These are phyloP conservation scores for Andrena minutula DNA, from an alignment of 2,888 invertebrate genomes.

Conservation along the genomic window DNA sequence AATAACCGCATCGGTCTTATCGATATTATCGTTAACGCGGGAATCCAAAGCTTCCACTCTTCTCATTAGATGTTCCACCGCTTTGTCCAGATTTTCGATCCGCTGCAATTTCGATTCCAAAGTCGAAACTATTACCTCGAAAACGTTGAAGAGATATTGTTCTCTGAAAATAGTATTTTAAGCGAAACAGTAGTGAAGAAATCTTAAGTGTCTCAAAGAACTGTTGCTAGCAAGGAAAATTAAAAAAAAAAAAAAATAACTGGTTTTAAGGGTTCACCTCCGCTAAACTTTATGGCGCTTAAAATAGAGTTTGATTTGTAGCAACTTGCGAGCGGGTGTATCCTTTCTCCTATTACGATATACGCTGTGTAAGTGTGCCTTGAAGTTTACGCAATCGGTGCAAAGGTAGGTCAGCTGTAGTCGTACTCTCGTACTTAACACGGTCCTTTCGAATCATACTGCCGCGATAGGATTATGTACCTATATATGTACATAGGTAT, in stretches of 20 bases:
- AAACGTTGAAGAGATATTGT: conserved; percentile 94
- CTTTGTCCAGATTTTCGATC: conserved; percentile 95
- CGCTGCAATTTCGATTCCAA: conserved; percentile 94
- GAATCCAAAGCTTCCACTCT: conserved; percentile 93
- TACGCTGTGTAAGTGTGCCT: conserved; percentile 47
- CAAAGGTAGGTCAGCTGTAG: conserved; percentile 41
- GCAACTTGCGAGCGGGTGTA: conserved; percentile 29
- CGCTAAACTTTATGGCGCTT: background rate
- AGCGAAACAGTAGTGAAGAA: background rate
- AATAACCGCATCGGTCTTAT: conserved; percentile 94
- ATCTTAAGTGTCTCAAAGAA: background rate
- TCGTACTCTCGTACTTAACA: conserved; percentile 27
- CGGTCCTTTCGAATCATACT: conserved; percentile 54
- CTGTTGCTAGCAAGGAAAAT: background rate
- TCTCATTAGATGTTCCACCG: conserved; percentile 94
- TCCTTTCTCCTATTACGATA: conserved; percentile 57
- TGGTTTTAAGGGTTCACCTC: background rate
- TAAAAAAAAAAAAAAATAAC: background rate
- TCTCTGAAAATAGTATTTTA: conserved; percentile 88
- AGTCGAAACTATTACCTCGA: conserved; percentile 95
- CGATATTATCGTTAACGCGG: conserved; percentile 93
- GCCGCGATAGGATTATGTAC: too few species aligned
- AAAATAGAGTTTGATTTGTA: conserved; percentile 2
- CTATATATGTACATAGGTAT: too few species aligned
- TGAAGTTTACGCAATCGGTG: conserved; percentile 56